Evolutionary conservation across 2,113 vertebrate species (phyloP), one percentile per base, ranked within the genome.

Genomic region (Dasyprocta punctata): DNA sequence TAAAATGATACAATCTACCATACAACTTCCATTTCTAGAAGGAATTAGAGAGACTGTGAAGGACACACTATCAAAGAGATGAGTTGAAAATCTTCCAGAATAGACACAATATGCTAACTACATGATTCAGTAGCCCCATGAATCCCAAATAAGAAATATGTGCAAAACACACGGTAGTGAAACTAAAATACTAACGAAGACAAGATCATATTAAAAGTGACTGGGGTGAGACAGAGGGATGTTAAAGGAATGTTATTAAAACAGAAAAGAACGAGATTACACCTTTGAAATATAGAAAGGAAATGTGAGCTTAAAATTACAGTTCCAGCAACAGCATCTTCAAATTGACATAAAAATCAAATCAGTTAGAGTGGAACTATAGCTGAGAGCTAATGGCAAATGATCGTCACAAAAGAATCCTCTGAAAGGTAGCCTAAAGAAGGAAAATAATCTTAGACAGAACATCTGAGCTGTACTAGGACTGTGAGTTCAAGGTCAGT

Each of bases 141-240:
- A 85, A 75, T 0, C 33, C 60, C 54, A 94, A 81, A 30, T 73
- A 67, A 33, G 38, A 81, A 92, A 86, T 89, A 89, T 30, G 65
- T 60, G 41, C 36, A 83, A 61, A 54, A 54, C 92, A 83, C 6
- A 80, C 41, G 90, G 56, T 47, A 95, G 86, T 82, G 14, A 94
- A 95, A 52, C 60, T 81, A 91, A 97, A 77, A 67, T 86, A 89
- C 80, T 11, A 96, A 80, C 52, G 85, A 60, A 41, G 41, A 95
- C 49, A 44, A 58, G 61, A 88, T 90, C 12, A 20, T 54, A 87
- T 77, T 56, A 54, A 78, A 83, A 56, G 36, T 28, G 41, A 69
- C 3, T 30, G 5, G 7, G 10, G 14, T 13, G 6, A n/a, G n/a
- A 7, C 30, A 5, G 11, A 20, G 3, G 3, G 19, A 89, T 63